Percentiles rank a stretch among this genome's conserved stretches.
These are phyloP conservation scores for Tachina grossa DNA, from an alignment of 2,888 invertebrate species.

Conservation along the genomic window DNA sequence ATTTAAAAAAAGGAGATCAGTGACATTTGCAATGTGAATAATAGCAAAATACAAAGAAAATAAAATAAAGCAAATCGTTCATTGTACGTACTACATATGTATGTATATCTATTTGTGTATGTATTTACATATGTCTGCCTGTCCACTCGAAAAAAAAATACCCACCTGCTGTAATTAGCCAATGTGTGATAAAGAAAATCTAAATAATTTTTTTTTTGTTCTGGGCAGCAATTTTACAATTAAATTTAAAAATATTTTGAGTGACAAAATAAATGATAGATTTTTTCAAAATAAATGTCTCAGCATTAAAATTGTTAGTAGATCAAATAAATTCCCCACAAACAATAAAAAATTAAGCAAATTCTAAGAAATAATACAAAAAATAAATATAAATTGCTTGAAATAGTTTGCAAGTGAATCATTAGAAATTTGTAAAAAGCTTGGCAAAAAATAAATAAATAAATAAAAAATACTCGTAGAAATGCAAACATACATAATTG, in stretches of 20 bases:
- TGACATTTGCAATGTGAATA: conserved; percentile 58
- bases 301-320: conserved; percentile 43
- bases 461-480: neutral
- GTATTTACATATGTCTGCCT: too few species aligned
- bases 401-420: conserved; percentile 45
- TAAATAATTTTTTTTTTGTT: neutral
- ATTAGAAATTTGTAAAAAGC: neutral
- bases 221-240: neutral
- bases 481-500: neutral
- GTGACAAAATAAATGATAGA: conserved; percentile 28
- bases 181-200: neutral
- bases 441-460: neutral
- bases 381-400: conserved; percentile 31
- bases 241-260: conserved; percentile 21
- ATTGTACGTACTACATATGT: neutral
- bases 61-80: conserved; percentile 25
- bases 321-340: conserved; percentile 48
- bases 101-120: too few species aligned
- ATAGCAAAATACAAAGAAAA: conserved; percentile 10
- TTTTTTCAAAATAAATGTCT: conserved; percentile 26
- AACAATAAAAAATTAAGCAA: conserved; percentile 7
- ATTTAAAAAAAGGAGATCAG: conserved; percentile 52
- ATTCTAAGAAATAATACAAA: neutral
- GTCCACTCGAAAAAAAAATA: conserved; percentile 16
- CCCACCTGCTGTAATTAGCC: conserved; percentile 59